Evolutionary conservation across 1,140 invertebrate species (phyloP).

Genomic region (Delia radicum): DNA sequence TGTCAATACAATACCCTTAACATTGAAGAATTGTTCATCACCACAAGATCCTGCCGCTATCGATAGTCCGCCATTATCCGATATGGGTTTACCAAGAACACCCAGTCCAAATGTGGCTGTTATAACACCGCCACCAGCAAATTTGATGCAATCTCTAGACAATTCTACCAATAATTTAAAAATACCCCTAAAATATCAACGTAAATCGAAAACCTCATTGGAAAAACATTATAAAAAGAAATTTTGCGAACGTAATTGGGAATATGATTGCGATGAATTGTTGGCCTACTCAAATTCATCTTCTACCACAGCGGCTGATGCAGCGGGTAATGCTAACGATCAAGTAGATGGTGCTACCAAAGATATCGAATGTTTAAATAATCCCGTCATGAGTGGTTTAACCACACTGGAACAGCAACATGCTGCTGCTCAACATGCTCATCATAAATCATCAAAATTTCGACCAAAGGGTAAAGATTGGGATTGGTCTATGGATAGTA

Average conservation of each 20-base stretch:
- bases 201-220: slow-evolving; percentile 61
- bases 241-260: slow-evolving; percentile 68
- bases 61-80: slow-evolving; percentile 59
- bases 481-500: slow-evolving; percentile 63
- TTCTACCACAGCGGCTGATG: slow-evolving; percentile 42
- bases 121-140: slow-evolving; percentile 58
- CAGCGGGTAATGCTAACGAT: slow-evolving; percentile 38
- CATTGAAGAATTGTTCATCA: slow-evolving; percentile 41
- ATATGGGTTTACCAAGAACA: slow-evolving; percentile 65
- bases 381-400: background rate
- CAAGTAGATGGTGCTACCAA: slow-evolving; percentile 42
- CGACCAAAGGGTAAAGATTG: slow-evolving; percentile 74
- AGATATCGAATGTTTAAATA: slow-evolving; percentile 11
- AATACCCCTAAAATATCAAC: slow-evolving; percentile 64
- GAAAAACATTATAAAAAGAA: slow-evolving; percentile 75
- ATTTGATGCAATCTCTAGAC: slow-evolving; percentile 24
- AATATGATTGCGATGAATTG: slow-evolving; percentile 59
- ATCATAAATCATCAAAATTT: slow-evolving; percentile 61
- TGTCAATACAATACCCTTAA: slow-evolving; percentile 34
- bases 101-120: slow-evolving; percentile 63
- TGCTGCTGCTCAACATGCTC: slow-evolving; percentile 40
- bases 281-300: slow-evolving; percentile 46
- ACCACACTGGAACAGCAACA: slow-evolving; percentile 34
- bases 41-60: slow-evolving; percentile 45
- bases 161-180: slow-evolving; percentile 26